Percentiles rank a stretch among this genome's conserved stretches.
Evolutionary conservation across 1,140 invertebrate species (phyloP).

Genomic region (Campoletis sonorensis): DNA sequence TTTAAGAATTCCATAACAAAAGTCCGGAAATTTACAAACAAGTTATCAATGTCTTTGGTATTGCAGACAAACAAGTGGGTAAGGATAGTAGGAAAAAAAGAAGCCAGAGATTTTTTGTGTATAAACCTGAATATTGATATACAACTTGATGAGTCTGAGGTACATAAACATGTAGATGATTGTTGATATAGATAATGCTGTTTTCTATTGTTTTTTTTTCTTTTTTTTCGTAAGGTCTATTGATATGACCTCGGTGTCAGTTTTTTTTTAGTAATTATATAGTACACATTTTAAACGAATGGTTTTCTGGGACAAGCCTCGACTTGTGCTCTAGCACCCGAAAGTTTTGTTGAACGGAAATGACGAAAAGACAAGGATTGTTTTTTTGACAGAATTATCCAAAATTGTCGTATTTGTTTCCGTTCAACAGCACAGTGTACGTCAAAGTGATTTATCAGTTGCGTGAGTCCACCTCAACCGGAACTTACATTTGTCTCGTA

Average conservation of each 20-base stretch:
- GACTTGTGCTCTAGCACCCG: slow-evolving; percentile 49
- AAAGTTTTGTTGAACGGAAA: slow-evolving; percentile 33
- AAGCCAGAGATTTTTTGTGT: slow-evolving; percentile 57
- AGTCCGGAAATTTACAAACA: too few species aligned
- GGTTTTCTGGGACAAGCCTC: slow-evolving; percentile 46
- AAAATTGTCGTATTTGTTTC: background rate
- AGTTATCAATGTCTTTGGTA: too few species aligned
- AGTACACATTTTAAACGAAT: slow-evolving; percentile 30
- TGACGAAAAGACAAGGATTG: background rate
- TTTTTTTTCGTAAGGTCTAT: slow-evolving; percentile 45
- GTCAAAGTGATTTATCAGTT: too few species aligned
- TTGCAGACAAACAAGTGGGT: slow-evolving; percentile 16
- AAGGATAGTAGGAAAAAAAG: background rate
- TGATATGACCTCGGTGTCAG: slow-evolving; percentile 46
- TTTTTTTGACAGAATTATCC: background rate
- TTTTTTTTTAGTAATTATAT: slow-evolving; percentile 24
- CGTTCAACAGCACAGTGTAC: background rate
- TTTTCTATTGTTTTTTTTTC: slow-evolving; percentile 18
- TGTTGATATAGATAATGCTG: slow-evolving; percentile 48
- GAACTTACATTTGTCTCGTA: too few species aligned
- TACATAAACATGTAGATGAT: slow-evolving; percentile 71
- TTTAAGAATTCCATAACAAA: too few species aligned
- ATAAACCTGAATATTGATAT: slow-evolving; percentile 74
- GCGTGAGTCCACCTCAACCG: too few species aligned
- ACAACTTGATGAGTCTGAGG: slow-evolving; percentile 72